These are phyloP conservation scores for Synergus itoensis DNA, from an alignment of 2,888 invertebrate species.

Conservation along the genomic window DNA sequence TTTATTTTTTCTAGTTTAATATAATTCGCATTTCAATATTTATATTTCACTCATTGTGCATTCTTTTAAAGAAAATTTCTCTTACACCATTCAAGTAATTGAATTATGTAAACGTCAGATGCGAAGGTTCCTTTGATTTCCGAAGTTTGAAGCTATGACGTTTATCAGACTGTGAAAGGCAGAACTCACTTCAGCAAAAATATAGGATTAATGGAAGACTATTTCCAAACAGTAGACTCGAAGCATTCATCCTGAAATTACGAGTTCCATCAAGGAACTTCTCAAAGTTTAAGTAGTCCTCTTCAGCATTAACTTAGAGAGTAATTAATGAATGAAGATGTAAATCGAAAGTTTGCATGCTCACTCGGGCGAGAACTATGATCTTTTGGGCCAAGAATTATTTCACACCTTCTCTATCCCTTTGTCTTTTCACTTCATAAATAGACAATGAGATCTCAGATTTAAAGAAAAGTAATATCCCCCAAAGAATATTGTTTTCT, in stretches of 20 bases:
- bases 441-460: not conserved
- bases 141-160: not conserved
- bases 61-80: no score
- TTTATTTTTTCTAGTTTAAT: no score
- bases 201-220: constrained; percentile 10
- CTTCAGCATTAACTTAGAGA: constrained; percentile 15
- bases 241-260: constrained; percentile 22
- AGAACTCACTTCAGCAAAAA: constrained; percentile 1
- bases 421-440: not conserved
- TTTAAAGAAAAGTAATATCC: not conserved
- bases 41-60: no score
- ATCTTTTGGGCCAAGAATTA: constrained; percentile 19
- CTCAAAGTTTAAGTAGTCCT: constrained; percentile 18
- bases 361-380: not conserved
- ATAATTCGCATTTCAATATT: no score
- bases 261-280: constrained; percentile 30
- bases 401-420: not conserved
- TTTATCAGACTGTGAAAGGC: constrained; percentile 4
- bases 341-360: constrained; percentile 17
- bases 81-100: not conserved
- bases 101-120: not conserved
- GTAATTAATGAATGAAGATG: constrained; percentile 34
- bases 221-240: constrained; percentile 11
- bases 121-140: not conserved
- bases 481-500: no score